These are phyloP conservation scores for Oxyura jamaicensis DNA, from an alignment of 2,113 vertebrate species.

Conservation along the genomic window DNA sequence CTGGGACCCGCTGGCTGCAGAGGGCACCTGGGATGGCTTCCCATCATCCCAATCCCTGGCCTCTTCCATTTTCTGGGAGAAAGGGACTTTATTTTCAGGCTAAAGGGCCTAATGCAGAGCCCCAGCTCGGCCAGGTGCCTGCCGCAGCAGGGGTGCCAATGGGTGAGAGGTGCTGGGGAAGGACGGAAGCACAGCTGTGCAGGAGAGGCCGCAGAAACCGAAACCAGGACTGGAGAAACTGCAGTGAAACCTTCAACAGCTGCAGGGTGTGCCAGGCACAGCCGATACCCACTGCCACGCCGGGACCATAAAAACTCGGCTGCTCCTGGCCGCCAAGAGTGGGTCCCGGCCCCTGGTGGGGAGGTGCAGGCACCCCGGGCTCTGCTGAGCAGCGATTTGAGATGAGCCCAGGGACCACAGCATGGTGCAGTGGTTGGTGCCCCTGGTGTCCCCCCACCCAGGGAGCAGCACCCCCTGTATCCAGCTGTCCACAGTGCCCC, in stretches of 20 bases:
- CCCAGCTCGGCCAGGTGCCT: neutral
- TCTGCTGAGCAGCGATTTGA: neutral
- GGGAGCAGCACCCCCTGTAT: neutral
- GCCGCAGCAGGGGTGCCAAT: neutral
- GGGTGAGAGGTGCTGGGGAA: neutral
- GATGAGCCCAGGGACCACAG: neutral
- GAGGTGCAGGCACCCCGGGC: rapidly evolving
- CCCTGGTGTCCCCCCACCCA: rapidly evolving
- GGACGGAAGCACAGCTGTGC: rapidly evolving
- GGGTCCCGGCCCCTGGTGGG: neutral
- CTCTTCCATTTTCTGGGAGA: neutral
- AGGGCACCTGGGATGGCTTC: neutral
- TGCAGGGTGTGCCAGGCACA: neutral
- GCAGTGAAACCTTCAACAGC: neutral
- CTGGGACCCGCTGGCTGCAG: rapidly evolving
- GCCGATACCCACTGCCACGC: rapidly evolving
- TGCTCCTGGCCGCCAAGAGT: rapidly evolving
- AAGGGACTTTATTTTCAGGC: neutral
- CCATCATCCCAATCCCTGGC: rapidly evolving
- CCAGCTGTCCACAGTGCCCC: rapidly evolving
- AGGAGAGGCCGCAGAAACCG: neutral
- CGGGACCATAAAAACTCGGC: neutral
- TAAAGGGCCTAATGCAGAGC: neutral
- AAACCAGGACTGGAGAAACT: neutral
- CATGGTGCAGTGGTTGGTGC: rapidly evolving